Evolutionary conservation across 2,797 vertebrate species (phyloP).

Genomic region (Pangasius sanitwongsei): DNA sequence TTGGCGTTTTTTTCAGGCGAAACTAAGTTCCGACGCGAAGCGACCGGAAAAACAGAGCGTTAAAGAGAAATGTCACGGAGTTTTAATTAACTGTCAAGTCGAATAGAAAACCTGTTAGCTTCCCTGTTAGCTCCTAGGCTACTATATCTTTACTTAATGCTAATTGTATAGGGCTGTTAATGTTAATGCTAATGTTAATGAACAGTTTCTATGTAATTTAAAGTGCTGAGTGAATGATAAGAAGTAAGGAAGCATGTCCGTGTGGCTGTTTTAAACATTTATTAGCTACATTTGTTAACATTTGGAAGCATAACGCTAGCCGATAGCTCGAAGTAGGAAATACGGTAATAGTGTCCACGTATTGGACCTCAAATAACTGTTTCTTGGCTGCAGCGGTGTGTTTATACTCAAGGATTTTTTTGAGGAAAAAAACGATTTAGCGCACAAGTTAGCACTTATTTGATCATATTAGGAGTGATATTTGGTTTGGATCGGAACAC

Average conservation of each 20-base stretch:
- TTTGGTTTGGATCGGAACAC: not conserved
- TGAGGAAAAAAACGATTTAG: not conserved
- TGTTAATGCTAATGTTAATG: not conserved
- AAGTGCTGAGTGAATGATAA: not conserved
- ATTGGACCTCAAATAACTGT: slow-evolving; percentile 36
- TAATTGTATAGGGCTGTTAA: not conserved
- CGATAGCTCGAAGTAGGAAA: slow-evolving; percentile 48
- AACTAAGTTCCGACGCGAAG: not conserved
- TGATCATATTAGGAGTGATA: not conserved
- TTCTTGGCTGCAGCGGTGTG: not conserved
- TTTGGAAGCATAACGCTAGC: not conserved
- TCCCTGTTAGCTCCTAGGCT: slow-evolving; percentile 43
- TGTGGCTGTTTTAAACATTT: not conserved
- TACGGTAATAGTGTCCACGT: slow-evolving; percentile 51
- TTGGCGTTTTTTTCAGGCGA: not conserved
- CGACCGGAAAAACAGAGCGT: not conserved
- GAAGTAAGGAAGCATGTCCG: not conserved
- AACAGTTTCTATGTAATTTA: not conserved
- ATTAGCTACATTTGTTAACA: not conserved
- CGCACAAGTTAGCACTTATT: not conserved
- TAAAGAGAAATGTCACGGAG: not conserved
- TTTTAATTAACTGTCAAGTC: slow-evolving; percentile 48
- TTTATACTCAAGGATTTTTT: not conserved
- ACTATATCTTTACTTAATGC: slow-evolving; percentile 29
- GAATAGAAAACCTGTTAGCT: slow-evolving; percentile 51